Percentiles rank a stretch among this genome's conserved stretches.
These are phyloP conservation scores for Holotrichia oblita DNA, from an alignment of 1,140 invertebrate species.

Conservation along the genomic window DNA sequence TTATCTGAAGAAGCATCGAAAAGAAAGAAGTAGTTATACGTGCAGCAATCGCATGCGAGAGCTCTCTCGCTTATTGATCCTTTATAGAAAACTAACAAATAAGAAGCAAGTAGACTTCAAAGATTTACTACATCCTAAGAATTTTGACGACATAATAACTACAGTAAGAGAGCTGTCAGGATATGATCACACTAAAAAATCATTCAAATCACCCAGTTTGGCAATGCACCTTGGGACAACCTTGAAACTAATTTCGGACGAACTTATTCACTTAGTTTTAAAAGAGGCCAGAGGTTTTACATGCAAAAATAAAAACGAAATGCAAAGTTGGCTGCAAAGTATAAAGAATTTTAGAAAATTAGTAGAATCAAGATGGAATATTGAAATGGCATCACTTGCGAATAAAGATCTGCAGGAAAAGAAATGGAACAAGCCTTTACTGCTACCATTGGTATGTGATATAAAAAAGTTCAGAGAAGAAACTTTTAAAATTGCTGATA, in stretches of 20 bases:
- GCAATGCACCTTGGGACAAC: too few relatives aligned
- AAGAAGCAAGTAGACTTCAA: too few relatives aligned
- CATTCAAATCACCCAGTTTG: too few relatives aligned
- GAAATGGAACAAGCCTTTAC: conserved; percentile 48
- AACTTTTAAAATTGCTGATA: conserved; percentile 35
- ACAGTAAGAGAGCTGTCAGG: too few relatives aligned
- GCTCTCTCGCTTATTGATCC: too few relatives aligned
- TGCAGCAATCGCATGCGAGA: too few relatives aligned
- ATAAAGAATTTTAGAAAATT: conserved; percentile 27
- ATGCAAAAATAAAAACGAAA: conserved; percentile 19
- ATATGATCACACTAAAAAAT: too few relatives aligned
- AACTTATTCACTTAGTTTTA: conserved; percentile 37
- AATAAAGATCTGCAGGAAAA: conserved; percentile 51
- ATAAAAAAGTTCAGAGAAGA: conserved; percentile 44
- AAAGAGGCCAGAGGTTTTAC: conserved; percentile 39
- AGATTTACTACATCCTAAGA: too few relatives aligned
- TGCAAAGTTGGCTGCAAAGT: neutral
- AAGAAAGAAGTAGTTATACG: too few relatives aligned
- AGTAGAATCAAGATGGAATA: conserved; percentile 42
- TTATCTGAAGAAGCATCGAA: too few relatives aligned
- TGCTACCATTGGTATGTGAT: conserved; percentile 49
- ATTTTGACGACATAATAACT: too few relatives aligned
- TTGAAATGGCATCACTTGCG: conserved; percentile 46
- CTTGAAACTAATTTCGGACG: conserved; percentile 41
- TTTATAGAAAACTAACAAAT: too few relatives aligned